Evolutionary conservation across 2,888 invertebrate genomes (phyloP).

Genomic region (Drosophila mimica): DNA sequence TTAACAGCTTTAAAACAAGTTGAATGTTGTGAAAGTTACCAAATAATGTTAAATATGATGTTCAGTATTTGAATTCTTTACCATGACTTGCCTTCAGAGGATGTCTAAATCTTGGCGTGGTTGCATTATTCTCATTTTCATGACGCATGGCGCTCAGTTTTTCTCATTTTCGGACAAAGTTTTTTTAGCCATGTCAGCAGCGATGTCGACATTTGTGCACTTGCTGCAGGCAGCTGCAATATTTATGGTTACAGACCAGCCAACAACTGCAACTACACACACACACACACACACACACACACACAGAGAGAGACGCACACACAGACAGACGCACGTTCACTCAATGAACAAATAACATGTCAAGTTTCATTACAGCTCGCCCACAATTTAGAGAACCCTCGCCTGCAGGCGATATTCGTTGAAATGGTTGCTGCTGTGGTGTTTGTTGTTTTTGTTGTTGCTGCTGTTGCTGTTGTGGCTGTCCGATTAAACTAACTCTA

Average conservation of each 20-base stretch:
- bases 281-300: constrained; percentile 6
- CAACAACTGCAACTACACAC: constrained; percentile 25
- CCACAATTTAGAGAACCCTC: constrained; percentile 65
- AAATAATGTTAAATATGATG: neutral
- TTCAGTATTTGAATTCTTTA: neutral
- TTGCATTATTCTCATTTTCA: constrained; percentile 11
- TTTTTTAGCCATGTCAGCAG: constrained; percentile 28
- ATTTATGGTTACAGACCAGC: constrained; percentile 48
- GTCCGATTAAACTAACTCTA: constrained; percentile 59
- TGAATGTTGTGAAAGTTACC: neutral
- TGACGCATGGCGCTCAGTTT: constrained; percentile 2
- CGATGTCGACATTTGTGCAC: constrained; percentile 33
- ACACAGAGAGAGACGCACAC: too few relatives aligned
- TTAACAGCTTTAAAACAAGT: neutral
- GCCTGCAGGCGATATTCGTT: constrained; percentile 30
- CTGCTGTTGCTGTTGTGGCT: constrained; percentile 26
- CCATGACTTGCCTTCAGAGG: neutral
- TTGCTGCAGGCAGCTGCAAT: constrained; percentile 50
- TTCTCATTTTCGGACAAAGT: constrained; percentile 11
- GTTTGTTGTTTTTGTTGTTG: constrained; percentile 23
- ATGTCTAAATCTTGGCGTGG: neutral
- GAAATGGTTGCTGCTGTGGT: constrained; percentile 21
- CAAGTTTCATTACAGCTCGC: constrained; percentile 80
- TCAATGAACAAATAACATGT: constrained; percentile 83
- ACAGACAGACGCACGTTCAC: constrained; percentile 41